phyloP scores from a whole-genome alignment of 2,113 vertebrate genomes.

The Nothoprocta perdicaria region DNA sequence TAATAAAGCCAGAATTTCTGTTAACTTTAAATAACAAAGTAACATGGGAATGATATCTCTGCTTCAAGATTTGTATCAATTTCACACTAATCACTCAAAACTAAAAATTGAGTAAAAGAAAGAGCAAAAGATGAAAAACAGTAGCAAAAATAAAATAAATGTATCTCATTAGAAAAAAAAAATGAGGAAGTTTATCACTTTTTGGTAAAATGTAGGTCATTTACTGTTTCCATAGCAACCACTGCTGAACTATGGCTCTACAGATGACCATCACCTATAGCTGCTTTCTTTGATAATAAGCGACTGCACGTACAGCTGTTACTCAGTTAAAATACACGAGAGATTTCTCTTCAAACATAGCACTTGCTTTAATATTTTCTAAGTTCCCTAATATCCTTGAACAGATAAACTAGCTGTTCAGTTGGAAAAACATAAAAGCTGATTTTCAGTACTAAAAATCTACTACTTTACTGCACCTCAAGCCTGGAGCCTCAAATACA shows the following conservation, averaged over 20 bases:
- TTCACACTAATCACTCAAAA: neutral
- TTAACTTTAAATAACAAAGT: neutral
- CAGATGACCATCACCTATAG: constrained; percentile 34
- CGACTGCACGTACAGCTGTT: neutral
- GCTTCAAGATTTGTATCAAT: neutral
- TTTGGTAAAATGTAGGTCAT: constrained; percentile 52
- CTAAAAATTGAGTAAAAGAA: neutral
- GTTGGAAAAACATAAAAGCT: neutral
- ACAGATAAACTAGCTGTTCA: neutral
- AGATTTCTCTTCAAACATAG: neutral
- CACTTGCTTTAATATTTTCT: neutral
- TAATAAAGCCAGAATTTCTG: neutral
- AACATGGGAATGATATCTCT: neutral
- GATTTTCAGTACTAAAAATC: neutral
- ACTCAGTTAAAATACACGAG: neutral
- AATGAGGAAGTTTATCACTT: neutral
- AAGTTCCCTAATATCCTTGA: neutral
- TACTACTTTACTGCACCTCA: neutral
- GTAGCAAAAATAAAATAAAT: neutral
- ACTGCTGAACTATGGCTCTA: constrained; percentile 38
- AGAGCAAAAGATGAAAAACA: neutral
- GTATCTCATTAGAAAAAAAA: neutral
- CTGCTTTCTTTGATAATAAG: neutral
- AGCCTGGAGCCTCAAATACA: neutral
- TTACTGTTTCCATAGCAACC: constrained; percentile 42